A percentile compares a stretch with the other conserved stretches of the same genome.
Conservation (phyloP, 2,113 vertebrate species). For the Myiagra hebetior region DNA sequence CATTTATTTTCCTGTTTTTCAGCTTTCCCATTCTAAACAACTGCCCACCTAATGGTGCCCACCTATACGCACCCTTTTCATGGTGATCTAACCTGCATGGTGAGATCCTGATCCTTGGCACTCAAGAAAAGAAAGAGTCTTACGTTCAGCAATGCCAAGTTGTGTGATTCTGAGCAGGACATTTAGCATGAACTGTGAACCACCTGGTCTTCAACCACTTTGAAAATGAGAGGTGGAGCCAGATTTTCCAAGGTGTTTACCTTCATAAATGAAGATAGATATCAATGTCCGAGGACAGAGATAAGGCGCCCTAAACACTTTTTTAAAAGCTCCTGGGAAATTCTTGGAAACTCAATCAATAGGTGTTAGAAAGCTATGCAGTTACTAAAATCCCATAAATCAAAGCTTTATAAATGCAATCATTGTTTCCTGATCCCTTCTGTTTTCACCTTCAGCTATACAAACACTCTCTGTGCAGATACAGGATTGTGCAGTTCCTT, state of each 20-base stretch:
- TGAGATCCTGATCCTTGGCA: background rate
- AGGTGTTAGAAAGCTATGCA: background rate
- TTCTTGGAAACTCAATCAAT: background rate
- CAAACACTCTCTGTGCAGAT: background rate
- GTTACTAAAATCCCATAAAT: background rate
- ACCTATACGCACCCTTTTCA: background rate
- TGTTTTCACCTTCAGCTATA: background rate
- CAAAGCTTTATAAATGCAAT: background rate
- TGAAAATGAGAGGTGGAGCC: background rate
- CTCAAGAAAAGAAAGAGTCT: background rate
- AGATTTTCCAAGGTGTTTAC: background rate
- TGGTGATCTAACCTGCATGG: too few species aligned
- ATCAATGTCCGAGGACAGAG: background rate
- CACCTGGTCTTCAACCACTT: background rate
- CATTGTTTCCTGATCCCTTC: background rate
- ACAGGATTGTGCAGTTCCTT: background rate
- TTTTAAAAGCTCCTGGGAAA: background rate
- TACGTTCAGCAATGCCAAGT: rapidly evolving
- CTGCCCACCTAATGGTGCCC: background rate
- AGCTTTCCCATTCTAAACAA: background rate
- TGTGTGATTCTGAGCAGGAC: background rate
- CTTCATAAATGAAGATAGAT: background rate
- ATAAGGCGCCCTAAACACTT: background rate
- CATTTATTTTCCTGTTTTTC: background rate
- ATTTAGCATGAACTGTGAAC: background rate